Evolutionary conservation across 1,140 invertebrate genomes (phyloP).

Genomic region (Neuroterus valhalla): DNA sequence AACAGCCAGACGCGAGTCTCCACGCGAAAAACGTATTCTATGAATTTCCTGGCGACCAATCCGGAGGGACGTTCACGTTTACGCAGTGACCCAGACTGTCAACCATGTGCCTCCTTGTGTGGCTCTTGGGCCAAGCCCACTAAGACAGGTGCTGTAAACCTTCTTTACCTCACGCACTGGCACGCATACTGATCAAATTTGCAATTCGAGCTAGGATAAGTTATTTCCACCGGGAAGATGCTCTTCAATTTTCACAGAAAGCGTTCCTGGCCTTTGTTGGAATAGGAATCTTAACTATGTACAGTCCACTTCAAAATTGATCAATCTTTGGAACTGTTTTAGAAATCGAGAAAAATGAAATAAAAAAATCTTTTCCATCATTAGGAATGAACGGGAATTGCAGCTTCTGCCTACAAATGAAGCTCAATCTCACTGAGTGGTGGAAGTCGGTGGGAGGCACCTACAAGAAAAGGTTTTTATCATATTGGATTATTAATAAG

Average conservation of each 20-base stretch:
- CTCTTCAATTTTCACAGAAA: constrained; percentile 4
- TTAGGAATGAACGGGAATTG: too few species aligned
- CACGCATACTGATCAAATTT: constrained; percentile 24
- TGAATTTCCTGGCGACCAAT: constrained; percentile 61
- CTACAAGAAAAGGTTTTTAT: too few species aligned
- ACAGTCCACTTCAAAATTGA: too few species aligned
- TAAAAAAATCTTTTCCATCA: too few species aligned
- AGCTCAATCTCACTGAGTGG: too few species aligned
- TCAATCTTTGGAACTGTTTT: too few species aligned
- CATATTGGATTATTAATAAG: too few species aligned
- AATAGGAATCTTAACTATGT: too few species aligned
- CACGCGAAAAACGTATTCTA: constrained; percentile 55
- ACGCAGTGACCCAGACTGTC: constrained; percentile 59
- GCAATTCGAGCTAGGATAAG: not conserved
- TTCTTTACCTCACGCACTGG: constrained; percentile 59
- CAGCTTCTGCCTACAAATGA: too few species aligned
- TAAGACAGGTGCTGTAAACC: constrained; percentile 65
- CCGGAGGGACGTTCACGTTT: constrained; percentile 38
- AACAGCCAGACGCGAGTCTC: constrained; percentile 54
- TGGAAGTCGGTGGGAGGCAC: too few species aligned
- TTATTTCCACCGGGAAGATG: not conserved
- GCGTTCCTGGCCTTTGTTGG: not conserved
- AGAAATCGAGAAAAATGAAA: too few species aligned
- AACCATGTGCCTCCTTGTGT: constrained; percentile 47
- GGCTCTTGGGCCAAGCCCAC: constrained; percentile 56